Conservation (phyloP, 2,888 invertebrate genomes). For the Sclerodermus sp. region DNA sequence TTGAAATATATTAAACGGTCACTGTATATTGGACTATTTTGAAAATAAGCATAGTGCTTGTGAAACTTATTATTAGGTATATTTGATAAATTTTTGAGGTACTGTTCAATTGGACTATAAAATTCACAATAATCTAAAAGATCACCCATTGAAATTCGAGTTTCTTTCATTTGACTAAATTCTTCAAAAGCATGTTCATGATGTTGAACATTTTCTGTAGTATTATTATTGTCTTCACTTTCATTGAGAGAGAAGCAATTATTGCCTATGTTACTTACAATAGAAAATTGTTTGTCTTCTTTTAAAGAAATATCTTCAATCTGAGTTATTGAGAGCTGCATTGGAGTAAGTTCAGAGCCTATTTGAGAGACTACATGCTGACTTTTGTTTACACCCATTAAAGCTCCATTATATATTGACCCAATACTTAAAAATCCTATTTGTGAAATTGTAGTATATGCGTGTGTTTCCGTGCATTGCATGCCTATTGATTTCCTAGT, state of each 20-base stretch:
- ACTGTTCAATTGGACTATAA: slow-evolving; percentile 20
- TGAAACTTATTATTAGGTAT: slow-evolving; percentile 29
- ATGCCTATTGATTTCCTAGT: slow-evolving; percentile 19
- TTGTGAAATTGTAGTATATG: slow-evolving; percentile 33
- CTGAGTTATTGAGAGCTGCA: too few relatives aligned
- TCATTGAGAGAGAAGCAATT: background rate
- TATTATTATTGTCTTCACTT: background rate
- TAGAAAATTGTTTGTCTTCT: too few relatives aligned
- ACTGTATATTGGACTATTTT: slow-evolving; percentile 44
- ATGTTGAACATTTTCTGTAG: background rate
- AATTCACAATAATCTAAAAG: slow-evolving; percentile 33
- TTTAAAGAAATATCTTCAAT: too few relatives aligned
- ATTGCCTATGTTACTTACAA: background rate
- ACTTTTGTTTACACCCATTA: background rate
- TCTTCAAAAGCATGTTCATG: slow-evolving; percentile 40
- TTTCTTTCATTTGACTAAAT: slow-evolving; percentile 20
- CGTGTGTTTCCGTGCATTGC: slow-evolving; percentile 52
- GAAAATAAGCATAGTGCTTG: slow-evolving; percentile 30
- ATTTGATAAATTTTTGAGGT: too few relatives aligned
- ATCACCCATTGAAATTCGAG: slow-evolving; percentile 18
- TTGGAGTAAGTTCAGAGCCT: too few relatives aligned
- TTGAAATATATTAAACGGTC: slow-evolving; percentile 45
- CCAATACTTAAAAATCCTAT: too few relatives aligned
- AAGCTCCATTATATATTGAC: background rate
- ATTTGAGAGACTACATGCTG: background rate